phyloP scores from a whole-genome alignment of 2,888 invertebrate genomes.

The Ennomos fuscantarius region DNA sequence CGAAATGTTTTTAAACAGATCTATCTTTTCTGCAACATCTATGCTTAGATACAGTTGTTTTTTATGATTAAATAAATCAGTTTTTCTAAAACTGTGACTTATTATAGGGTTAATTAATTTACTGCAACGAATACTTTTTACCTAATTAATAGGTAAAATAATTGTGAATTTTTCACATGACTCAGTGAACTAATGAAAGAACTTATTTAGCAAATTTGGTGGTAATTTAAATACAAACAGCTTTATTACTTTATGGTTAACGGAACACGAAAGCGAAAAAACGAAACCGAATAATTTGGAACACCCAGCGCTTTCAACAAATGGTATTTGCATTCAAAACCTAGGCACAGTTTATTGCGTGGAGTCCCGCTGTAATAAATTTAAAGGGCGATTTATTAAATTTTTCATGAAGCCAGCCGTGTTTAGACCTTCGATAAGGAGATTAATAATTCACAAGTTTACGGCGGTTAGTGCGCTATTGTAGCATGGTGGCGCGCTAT shows the following conservation, averaged over 20 bases:
- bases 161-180: background rate
- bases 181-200: too few relatives aligned
- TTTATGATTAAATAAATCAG: too few relatives aligned
- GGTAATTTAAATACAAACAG: constrained; percentile 2
- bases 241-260: constrained; percentile 13
- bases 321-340: constrained; percentile 48
- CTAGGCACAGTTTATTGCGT: constrained; percentile 43
- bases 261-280: constrained; percentile 30
- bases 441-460: constrained; percentile 84
- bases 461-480: constrained; percentile 78
- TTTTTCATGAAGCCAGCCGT: constrained; percentile 76
- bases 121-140: too few relatives aligned
- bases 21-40: constrained; percentile 8
- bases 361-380: constrained; percentile 56
- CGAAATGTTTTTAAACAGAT: constrained; percentile 39
- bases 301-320: constrained; percentile 40
- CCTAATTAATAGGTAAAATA: background rate
- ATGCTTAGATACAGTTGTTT: too few relatives aligned
- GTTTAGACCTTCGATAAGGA: constrained; percentile 73
- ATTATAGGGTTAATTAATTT: too few relatives aligned
- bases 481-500: constrained; percentile 76
- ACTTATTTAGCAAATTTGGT: too few relatives aligned
- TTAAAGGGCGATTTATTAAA: constrained; percentile 75
- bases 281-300: constrained; percentile 37
- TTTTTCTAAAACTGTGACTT: too few relatives aligned